These are phyloP conservation scores for Felis chaus DNA, from an alignment of 2,113 vertebrate species.

Conservation along the genomic window DNA sequence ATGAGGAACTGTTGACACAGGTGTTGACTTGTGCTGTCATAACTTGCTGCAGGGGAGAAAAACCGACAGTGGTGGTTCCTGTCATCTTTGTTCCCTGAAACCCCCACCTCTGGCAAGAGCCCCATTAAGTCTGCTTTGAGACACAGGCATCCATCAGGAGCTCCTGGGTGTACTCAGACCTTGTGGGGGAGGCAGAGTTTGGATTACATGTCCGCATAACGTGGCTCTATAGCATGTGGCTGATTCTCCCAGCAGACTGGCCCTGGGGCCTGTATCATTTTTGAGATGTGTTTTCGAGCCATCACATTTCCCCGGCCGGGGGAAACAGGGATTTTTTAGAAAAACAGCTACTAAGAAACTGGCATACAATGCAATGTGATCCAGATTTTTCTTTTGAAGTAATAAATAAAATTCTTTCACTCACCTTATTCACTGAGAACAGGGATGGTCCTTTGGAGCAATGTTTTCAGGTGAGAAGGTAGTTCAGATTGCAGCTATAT, in stretches of 20 bases:
- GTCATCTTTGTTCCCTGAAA: not conserved
- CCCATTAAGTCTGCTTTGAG: not conserved
- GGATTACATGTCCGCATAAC: rapidly evolving
- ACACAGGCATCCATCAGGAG: not conserved
- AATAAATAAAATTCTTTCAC: conserved; percentile 12
- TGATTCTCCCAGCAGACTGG: not conserved
- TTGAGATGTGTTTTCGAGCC: not conserved
- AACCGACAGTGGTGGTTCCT: not conserved
- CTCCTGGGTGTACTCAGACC: not conserved
- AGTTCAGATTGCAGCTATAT: not conserved
- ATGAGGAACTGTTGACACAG: not conserved
- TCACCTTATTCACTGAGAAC: not conserved
- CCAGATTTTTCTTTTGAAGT: conserved; percentile 38
- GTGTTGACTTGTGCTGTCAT: not conserved
- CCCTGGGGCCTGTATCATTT: not conserved
- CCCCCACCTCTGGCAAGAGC: not conserved
- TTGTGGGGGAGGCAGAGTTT: not conserved
- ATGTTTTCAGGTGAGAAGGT: not conserved
- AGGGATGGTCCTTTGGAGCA: not conserved
- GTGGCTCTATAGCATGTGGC: too few relatives aligned
- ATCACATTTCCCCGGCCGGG: not conserved
- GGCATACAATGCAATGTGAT: not conserved
- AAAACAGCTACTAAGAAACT: not conserved
- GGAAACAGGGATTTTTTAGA: not conserved
- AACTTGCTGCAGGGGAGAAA: not conserved